These are phyloP conservation scores for Micromys minutus DNA, from an alignment of 2,113 vertebrate genomes.

Conservation along the genomic window DNA sequence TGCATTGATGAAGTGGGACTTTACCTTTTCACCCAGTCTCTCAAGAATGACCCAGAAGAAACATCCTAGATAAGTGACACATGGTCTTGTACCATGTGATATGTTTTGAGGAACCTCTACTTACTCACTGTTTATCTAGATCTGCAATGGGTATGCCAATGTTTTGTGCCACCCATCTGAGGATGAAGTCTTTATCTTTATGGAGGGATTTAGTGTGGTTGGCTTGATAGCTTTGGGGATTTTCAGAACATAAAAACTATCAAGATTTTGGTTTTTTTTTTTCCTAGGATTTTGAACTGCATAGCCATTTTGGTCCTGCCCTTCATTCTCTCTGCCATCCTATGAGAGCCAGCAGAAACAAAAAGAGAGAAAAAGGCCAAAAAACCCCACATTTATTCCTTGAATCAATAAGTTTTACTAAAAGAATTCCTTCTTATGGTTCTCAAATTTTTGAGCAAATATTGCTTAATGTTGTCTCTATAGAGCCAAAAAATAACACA, in stretches of 20 bases:
- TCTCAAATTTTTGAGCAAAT: not conserved
- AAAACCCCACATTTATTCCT: not conserved
- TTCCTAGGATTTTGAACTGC: not conserved
- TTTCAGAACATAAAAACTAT: not conserved
- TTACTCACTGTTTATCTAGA: not conserved
- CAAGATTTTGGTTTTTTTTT: too few species aligned
- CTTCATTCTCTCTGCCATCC: not conserved
- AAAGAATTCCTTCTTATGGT: too few species aligned
- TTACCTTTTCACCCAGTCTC: not conserved
- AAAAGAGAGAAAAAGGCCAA: not conserved
- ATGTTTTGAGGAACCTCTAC: not conserved
- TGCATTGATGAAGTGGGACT: not conserved
- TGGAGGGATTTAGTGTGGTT: too few species aligned
- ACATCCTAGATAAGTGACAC: not conserved
- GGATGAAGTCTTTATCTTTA: not conserved
- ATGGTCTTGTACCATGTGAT: too few species aligned
- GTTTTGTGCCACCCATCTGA: too few species aligned
- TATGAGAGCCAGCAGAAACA: not conserved
- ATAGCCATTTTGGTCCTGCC: accelerated
- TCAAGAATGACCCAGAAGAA: not conserved
- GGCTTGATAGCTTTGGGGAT: accelerated
- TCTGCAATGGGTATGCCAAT: not conserved
- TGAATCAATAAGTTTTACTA: not conserved
- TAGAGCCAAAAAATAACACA: too few species aligned
- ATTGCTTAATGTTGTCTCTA: too few species aligned